phyloP scores from a whole-genome alignment of 2,888 invertebrate species.

The Caenorhabditis japonica region DNA sequence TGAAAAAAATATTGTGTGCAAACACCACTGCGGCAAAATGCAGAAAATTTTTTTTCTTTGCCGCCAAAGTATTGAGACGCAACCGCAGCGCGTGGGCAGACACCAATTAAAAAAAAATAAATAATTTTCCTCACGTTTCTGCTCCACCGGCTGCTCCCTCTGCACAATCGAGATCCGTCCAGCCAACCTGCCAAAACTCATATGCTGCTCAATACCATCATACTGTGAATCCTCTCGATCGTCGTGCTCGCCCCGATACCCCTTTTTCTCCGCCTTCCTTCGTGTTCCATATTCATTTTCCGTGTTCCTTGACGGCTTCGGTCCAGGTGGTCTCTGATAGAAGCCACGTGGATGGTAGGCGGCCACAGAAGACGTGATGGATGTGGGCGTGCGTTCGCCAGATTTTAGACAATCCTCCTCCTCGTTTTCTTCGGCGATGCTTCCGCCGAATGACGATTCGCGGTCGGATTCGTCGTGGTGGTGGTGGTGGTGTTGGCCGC shows the following conservation, averaged over 20 bases:
- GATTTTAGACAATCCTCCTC: constrained; percentile 42
- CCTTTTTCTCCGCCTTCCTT: neutral
- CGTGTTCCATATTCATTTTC: constrained; percentile 14
- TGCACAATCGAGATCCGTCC: constrained; percentile 42
- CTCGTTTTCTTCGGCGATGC: constrained; percentile 55
- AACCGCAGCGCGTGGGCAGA: too few relatives aligned
- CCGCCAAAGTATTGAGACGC: too few relatives aligned
- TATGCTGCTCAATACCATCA: constrained; percentile 5
- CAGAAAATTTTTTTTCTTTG: too few relatives aligned
- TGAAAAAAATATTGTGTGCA: too few relatives aligned
- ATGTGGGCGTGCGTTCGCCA: constrained; percentile 60
- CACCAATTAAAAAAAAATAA: too few relatives aligned
- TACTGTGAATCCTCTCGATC: constrained; percentile 44
- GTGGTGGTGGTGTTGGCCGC: neutral
- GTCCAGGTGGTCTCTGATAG: constrained; percentile 13
- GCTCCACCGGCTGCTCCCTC: constrained; percentile 6
- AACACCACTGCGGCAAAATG: too few relatives aligned
- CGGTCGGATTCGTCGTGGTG: constrained; percentile 45
- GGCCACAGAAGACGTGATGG: neutral
- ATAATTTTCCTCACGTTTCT: neutral
- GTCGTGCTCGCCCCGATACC: constrained; percentile 54
- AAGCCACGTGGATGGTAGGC: constrained; percentile 15
- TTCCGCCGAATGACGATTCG: constrained; percentile 55
- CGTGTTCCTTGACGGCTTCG: neutral
- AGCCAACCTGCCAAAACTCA: constrained; percentile 30